Evolutionary conservation across 2,797 vertebrate genomes (phyloP).

Genomic region (Ambastaia sidthimunki): DNA sequence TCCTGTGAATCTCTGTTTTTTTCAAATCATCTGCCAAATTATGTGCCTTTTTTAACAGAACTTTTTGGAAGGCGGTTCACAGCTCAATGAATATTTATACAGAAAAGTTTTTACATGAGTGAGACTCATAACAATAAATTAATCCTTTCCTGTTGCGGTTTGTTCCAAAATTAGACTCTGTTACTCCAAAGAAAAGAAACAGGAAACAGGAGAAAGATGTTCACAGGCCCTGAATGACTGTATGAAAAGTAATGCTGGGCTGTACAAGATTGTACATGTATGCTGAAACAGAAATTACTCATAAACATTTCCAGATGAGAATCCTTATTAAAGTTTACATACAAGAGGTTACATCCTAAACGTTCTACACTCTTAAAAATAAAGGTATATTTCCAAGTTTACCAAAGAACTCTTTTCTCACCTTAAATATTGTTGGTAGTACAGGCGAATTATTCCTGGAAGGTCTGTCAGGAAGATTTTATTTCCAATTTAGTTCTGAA

Average conservation of each 20-base stretch:
- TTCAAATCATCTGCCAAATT: background rate
- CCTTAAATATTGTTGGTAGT: too few species aligned
- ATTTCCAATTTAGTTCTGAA: too few species aligned
- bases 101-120: background rate
- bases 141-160: slow-evolving; percentile 14
- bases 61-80: background rate
- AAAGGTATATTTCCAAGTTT: too few species aligned
- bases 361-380: too few species aligned
- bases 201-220: background rate
- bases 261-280: background rate
- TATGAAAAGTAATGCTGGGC: background rate
- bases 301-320: background rate
- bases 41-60: slow-evolving; percentile 4
- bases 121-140: slow-evolving; percentile 1
- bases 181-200: slow-evolving; percentile 21
- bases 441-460: too few species aligned
- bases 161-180: slow-evolving; percentile 6
- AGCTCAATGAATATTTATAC: slow-evolving; percentile 13
- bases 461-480: too few species aligned
- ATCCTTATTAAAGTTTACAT: background rate
- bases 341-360: too few species aligned
- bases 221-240: background rate
- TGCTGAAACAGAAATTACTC: background rate
- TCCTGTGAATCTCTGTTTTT: slow-evolving; percentile 4
- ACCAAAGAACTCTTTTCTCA: too few species aligned